phyloP scores from a whole-genome alignment of 2,888 invertebrate genomes.

The Ashinkailepas kermadecensis region DNA sequence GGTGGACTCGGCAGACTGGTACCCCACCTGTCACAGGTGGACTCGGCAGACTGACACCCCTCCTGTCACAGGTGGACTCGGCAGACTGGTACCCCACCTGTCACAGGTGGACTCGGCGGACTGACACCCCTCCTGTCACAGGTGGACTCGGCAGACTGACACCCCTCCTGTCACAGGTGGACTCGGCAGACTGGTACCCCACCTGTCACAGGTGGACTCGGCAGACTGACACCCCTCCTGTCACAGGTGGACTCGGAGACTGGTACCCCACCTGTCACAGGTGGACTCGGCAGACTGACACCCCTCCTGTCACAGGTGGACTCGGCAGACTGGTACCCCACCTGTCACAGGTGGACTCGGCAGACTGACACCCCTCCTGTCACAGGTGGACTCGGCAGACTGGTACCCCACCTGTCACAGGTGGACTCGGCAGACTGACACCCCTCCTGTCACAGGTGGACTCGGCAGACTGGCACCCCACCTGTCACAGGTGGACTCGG shows the following conservation, averaged over 20 bases:
- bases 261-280: too few species aligned
- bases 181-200: too few species aligned
- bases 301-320: background rate
- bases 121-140: background rate
- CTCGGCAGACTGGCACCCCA: too few species aligned
- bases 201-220: too few species aligned
- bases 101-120: background rate
- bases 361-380: background rate
- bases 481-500: too few species aligned
- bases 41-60: background rate
- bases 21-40: background rate
- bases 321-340: background rate
- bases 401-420: conserved; percentile 37
- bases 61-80: background rate
- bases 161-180: conserved; percentile 44
- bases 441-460: too few species aligned
- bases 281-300: background rate
- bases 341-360: background rate
- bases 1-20: too few species aligned
- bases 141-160: background rate
- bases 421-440: conserved; percentile 46
- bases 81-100: background rate
- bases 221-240: too few species aligned
- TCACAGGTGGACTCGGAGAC: too few species aligned
- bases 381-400: background rate